Base-by-base conservation (phyloP, 2,888 invertebrate species). In the Chloromyia formosa region DNA sequence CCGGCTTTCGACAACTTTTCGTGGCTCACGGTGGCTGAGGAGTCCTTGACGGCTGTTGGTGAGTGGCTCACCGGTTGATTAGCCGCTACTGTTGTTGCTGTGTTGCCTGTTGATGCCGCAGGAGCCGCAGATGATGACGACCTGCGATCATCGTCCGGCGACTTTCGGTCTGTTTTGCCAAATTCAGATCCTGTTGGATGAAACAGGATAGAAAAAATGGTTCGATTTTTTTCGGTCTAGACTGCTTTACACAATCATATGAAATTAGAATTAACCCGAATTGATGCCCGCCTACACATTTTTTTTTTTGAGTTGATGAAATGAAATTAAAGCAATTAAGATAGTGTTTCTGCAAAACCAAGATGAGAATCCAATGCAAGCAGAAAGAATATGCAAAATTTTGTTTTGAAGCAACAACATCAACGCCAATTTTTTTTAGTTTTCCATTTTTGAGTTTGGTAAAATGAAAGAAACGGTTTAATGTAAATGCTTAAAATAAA, bases 101-200 rank as follows among this genome's bases (percentile, higher is more conserved):
- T 35, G 2, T 2, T 4, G 2, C 27, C 72, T 78, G 76, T 76
- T 78, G 78, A 75, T 75, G 78, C 76, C 77, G 77, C 74, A 68
- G 73, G 61, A 77, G 73, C 78, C 77, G 49, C 75, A 58, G 20
- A 77, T 74, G 53, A 77, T 78, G 75, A 77, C 86, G 86, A 80
- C 83, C 86, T 87, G 27, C 27, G 27, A 87, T 83, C 84, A 83
- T 77, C 87, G 86, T 79, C 87, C 77, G 68, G 87, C 77, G 75
- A 5, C 82, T 77, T 87, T 86, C 72, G 42, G n/a, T 72, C 35
- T 40, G 35, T 35, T 22, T 84, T 81, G 80, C 85, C 85, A 62
- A 85, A 82, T 74, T 86, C 86, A 71, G 77, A 56, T 77, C 76
- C 66, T 78, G 78, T 78, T 80, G 80, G 83, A 35, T 1, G 82